These are phyloP conservation scores for Macroteleia sp. DNA, from an alignment of 2,888 invertebrate species.

Conservation along the genomic window DNA sequence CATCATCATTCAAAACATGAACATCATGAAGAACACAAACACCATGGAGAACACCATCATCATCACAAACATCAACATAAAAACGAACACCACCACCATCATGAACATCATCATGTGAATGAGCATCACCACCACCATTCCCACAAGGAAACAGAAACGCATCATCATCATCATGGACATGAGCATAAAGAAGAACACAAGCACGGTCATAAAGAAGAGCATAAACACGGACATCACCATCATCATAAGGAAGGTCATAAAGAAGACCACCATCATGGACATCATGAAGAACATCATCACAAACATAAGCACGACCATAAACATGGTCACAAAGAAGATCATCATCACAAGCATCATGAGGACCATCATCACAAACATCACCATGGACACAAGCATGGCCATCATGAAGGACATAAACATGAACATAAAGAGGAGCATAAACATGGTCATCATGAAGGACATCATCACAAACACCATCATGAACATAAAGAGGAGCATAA, in stretches of 20 bases:
- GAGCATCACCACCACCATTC: conserved; percentile 69
- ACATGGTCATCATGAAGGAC: conserved; percentile 71
- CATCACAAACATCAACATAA: conserved; percentile 74
- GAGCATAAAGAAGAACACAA: conserved; percentile 74
- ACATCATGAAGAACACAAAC: conserved; percentile 71
- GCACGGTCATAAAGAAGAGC: conserved; percentile 70
- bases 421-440: no score
- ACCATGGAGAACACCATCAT: conserved; percentile 68
- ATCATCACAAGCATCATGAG: conserved; percentile 54
- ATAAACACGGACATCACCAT: conserved; percentile 69
- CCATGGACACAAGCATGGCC: conserved; percentile 73
- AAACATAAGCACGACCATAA: no score
- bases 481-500: no score
- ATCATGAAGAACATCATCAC: no score
- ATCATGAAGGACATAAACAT: conserved; percentile 68
- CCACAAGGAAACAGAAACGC: conserved; percentile 67
- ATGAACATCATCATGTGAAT: conserved; percentile 74
- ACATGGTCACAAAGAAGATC: conserved; percentile 71
- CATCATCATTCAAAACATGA: conserved; percentile 73
- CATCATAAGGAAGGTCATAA: conserved; percentile 73
- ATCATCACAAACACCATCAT: conserved; percentile 62
- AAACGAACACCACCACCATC: conserved; percentile 76
- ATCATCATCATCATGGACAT: conserved; percentile 70
- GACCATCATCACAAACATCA: no score
- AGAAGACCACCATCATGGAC: conserved; percentile 71